Base-by-base conservation (phyloP, 64 coral and sea anemone species). In the Dendrophyllia cribrosa region DNA sequence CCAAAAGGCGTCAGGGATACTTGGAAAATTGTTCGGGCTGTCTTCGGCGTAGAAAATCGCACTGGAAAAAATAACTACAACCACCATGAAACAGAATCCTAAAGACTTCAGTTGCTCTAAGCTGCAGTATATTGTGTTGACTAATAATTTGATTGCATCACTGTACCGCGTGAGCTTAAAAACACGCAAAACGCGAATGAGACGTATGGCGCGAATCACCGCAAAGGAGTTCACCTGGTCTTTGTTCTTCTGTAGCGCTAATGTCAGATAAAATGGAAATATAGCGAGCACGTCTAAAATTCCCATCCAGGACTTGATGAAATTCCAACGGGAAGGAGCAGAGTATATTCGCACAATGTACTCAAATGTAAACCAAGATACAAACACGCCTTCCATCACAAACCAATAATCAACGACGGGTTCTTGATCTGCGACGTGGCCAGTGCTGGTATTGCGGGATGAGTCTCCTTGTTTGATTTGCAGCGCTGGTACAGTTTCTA, bases 1-100 rank as follows among this genome's bases (percentile, higher is more conserved):
- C 95, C 95, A 97, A 66, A 97, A 94, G n/a, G 95, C 92, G 14
- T 97, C 95, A 0, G 95, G 95, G 45, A 97, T 97, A n/a, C 95
- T 97, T 48, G 90, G 50, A 43, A 97, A 94, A 34, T 34, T 34
- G 43, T 97, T 89, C 47, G 48, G 74, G 49, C 72, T 80, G 43
- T 66, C 86, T 83, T 97, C 95, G 64, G 77, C 88, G 26, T 97
- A 92, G 34, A 86, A 97, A 17, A 97, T 78, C 23, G 90, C 89
- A 49, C 95, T 94, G 7, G 95, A 97, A 70, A 97, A 97, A 69
- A 97, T 43, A n/a, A 97, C 53, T 25, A 94, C 74, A 19, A 78
- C 79, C 25, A 97, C 93, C 14, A 87, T 7, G 60, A 99, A 49
- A 21, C 95, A 88, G 15, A 90, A 88, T 11, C 93, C 45, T 61